These are phyloP conservation scores for Sympetrum striolatum DNA, from an alignment of 2,888 invertebrate genomes.

Conservation along the genomic window DNA sequence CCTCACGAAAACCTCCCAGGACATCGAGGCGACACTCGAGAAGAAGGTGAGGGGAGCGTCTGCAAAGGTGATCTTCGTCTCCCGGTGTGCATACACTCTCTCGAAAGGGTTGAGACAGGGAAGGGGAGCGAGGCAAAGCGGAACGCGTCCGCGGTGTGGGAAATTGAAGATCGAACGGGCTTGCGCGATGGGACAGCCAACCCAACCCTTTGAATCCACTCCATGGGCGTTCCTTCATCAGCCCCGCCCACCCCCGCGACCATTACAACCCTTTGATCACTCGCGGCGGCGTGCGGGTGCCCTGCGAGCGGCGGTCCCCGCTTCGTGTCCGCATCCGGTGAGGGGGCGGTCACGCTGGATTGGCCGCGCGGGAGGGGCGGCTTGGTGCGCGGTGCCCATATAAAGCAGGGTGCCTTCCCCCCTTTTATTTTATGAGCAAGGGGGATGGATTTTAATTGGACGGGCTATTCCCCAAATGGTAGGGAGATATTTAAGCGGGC, in stretches of 20 bases:
- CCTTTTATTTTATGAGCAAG: background rate
- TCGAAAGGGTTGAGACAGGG: constrained; percentile 1
- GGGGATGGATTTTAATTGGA: background rate
- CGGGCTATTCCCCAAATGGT: background rate
- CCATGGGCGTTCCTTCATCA: constrained; percentile 41
- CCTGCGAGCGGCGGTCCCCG: background rate
- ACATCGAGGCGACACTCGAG: background rate
- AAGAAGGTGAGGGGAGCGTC: background rate
- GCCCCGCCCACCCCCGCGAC: constrained; percentile 35
- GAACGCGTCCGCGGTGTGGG: constrained; percentile 47
- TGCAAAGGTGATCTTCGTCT: background rate
- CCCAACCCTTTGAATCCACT: constrained; percentile 37
- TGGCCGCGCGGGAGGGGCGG: background rate
- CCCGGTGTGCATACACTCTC: background rate
- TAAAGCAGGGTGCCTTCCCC: background rate
- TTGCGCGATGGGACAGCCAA: constrained; percentile 41
- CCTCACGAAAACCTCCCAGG: no score
- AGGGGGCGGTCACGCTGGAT: background rate
- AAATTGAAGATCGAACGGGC: constrained; percentile 13
- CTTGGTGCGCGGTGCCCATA: background rate
- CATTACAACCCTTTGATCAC: background rate
- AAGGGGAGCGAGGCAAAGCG: constrained; percentile 44
- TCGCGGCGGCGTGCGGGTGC: background rate
- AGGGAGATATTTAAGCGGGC: background rate
- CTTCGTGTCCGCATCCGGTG: background rate